Evolutionary conservation across 2,888 invertebrate species (phyloP), one percentile per base, ranked within the genome.

Genomic region (Cabera pusaria): DNA sequence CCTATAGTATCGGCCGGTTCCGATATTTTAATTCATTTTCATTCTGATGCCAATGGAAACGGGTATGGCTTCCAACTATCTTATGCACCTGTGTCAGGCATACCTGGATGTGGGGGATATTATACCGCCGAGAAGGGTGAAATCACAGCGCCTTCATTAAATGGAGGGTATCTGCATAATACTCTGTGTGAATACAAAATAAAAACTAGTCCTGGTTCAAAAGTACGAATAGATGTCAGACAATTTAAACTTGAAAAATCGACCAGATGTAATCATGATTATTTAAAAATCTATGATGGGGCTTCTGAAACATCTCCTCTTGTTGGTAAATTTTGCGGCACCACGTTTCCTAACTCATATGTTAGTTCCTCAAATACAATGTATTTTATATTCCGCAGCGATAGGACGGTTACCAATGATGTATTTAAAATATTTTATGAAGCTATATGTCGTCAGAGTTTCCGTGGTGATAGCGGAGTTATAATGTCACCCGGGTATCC

Each of bases 11-110:
- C 95, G 3, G 90, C 93, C 1, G 92, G 93, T 9, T 90, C 92
- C 14, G 90, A 90, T 37, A 91, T 93, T 2, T 60, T 89, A 2
- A 75, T 96, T 24, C 91, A 94, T 66, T 97, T 98, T 70, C 97
- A 97, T 74, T 95, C 97, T 0, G 97, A 98, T 65, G 74, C 68
- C 3, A 82, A 84, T 14, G 78, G 87, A 5, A 87, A 87, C 20
- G 96, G 96, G 59, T 80, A 88, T 9, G 97, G 98, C 6, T 98
- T 98, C 66, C 96, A 96, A 76, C 91, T 98, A 44, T 92, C 94
- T 10, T 98, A 93, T 67, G 89, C 93, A 0, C 89, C 92, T 2
- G 83, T 93, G 5, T 92, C 93, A 90, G 94, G 93, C 1, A 70
- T 93, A 29, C 96, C 96, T 0, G 96, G 96, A 1, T 97, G 97